Base-by-base conservation (phyloP, 1,140 invertebrate genomes). In the Druon quercuslanigerum region DNA sequence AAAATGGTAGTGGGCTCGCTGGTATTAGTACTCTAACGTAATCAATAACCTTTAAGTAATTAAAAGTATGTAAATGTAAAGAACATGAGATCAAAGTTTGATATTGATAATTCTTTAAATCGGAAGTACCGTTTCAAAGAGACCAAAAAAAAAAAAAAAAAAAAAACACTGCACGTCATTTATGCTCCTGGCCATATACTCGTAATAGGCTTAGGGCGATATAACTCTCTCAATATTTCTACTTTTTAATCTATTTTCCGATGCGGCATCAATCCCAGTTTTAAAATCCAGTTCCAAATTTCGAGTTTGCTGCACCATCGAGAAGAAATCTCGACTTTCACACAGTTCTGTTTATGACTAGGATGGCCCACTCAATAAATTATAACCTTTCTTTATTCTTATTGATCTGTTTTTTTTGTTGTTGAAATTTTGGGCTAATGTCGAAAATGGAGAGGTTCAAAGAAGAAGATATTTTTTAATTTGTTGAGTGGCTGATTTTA, bases 61-160 rank as follows among this genome's bases (percentile, higher is more conserved):
- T 86, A 83, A 86, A n/a, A 85, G 77, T 82, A 46, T 46, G 40
- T 86, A 87, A 86, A 83, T 83, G 83, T 89, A 87, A 86, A 86
- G 86, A 86, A 86, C 83, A 88, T 89, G 88, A 89, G 88, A 89
- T 89, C 88, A 89, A 88, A 83, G 85, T 89, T 88, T 87, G 84
- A 88, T 88, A 88, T 83, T 84, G 78, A 85, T 84, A 86, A 82
- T 82, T 82, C 56, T 77, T 79, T 80, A 83, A 83, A 85, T 77
- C 82, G 84, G 81, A 85, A 86, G 79, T 86, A 50, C 20, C 57
- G 20, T 60, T 60, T 60, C 11, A 25, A 66, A 66, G 25, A 33
- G 60, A 66, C 25, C 60, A 66, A 46, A 60, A 60, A 25, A 25
- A 60, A 66, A 66, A 66, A 46, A 60, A 60, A 25, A 25, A 60